Evolutionary conservation across 2,113 vertebrate species (phyloP), one percentile per base, ranked within the genome.

Genomic region (Amazona guildingii): DNA sequence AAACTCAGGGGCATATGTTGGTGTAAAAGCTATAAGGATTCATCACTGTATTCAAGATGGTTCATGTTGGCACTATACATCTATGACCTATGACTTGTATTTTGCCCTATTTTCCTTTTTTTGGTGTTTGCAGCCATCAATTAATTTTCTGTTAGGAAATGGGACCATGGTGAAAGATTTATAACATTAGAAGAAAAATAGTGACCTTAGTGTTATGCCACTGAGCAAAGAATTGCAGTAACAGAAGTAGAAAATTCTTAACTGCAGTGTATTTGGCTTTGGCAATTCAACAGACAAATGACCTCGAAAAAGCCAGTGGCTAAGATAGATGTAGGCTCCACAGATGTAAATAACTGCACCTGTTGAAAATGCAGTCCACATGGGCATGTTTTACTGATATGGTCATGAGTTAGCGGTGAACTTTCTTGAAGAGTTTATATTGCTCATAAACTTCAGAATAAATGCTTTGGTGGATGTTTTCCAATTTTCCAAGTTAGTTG

Each of bases 191-290:
- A 23, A 64, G 73, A 72, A 86, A 86, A 86, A 48, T 9, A 41
- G 29, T 67, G 55, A 78, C 63, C 51, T 85, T 88, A 33, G 7
- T 19, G 10, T 83, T 70, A 44, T 46, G 78, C 81, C 82, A 39
- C 64, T 92, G 92, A 84, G 66, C 52, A 69, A 37, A 57, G 52
- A 79, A 82, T 86, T 95, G 80, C 90, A 84, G 92, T 80, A 84
- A 70, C 33, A 81, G 43, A 88, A 80, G 64, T 13, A 83, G 39
- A 90, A 81, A 81, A 64, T 31, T 73, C 46, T 48, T 35, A 46
- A 68, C 21, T 63, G 27, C 2, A 1, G 39, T 72, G 5, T 49
- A 39, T 75, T 93, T 91, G 44, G 27, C 48, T 88, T 86, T 57
- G 48, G 11, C 61, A 75, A 8, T 61, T 88, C 11, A 74, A 20